Conservation (phyloP, 2,888 invertebrate species). For the Lasiommata megera region DNA sequence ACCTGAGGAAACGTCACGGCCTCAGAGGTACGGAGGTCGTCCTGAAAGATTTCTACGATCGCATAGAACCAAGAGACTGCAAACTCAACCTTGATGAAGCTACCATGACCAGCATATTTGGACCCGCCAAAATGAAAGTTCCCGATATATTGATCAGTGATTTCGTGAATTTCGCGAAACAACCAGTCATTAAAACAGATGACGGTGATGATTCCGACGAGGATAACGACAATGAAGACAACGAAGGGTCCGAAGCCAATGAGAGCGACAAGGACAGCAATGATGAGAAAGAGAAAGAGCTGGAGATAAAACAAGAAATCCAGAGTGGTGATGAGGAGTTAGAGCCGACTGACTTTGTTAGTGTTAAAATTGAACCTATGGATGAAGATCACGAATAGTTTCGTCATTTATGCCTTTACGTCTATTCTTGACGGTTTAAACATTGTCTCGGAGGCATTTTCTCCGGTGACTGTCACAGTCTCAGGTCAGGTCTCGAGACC, state of each 20-base stretch:
- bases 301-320: constrained; percentile 33
- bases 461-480: too few species aligned
- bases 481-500: too few species aligned
- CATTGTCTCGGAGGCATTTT: too few species aligned
- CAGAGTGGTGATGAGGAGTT: constrained; percentile 42
- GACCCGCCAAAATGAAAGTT: constrained; percentile 50
- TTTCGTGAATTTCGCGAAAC: constrained; percentile 47
- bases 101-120: constrained; percentile 62
- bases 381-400: constrained; percentile 39
- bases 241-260: constrained; percentile 15
- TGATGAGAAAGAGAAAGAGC: constrained; percentile 30
- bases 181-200: constrained; percentile 31
- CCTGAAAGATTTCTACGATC: constrained; percentile 52
- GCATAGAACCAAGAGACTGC: constrained; percentile 66
- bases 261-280: constrained; percentile 29
- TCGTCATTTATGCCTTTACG: too few species aligned
- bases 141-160: constrained; percentile 48
- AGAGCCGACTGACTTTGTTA: constrained; percentile 72
- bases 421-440: too few species aligned
- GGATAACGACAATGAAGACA: constrained; percentile 20
- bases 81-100: constrained; percentile 61
- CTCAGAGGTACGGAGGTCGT: constrained; percentile 48
- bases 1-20: constrained; percentile 69
- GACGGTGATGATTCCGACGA: constrained; percentile 19
- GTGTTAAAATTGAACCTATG: constrained; percentile 67